Conservation (phyloP, 1,140 invertebrate species). For the Hylyphantes graminicola region DNA sequence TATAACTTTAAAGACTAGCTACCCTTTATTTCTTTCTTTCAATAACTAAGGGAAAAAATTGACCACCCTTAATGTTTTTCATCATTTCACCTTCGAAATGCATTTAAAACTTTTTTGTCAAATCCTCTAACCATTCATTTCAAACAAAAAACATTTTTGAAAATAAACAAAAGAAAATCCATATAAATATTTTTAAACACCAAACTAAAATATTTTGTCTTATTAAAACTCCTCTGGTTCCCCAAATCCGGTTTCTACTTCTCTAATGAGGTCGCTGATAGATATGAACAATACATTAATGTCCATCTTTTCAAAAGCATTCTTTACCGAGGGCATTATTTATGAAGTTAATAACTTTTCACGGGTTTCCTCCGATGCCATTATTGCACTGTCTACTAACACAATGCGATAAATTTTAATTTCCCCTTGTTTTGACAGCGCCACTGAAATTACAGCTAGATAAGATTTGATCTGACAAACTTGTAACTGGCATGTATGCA, state of each 20-base stretch:
- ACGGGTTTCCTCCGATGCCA: constrained; percentile 16
- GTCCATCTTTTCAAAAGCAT: constrained; percentile 23
- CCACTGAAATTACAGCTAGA: constrained; percentile 20
- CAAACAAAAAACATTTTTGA: neutral
- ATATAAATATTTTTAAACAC: neutral
- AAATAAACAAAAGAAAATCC: neutral
- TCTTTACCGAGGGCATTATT: constrained; percentile 42
- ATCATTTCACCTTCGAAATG: too few relatives aligned
- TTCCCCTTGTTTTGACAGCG: constrained; percentile 39
- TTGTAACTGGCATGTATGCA: too few relatives aligned
- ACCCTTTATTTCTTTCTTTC: too few relatives aligned
- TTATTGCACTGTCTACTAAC: constrained; percentile 27
- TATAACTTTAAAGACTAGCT: too few relatives aligned
- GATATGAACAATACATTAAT: constrained; percentile 46
- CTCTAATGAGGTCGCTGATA: constrained; percentile 44
- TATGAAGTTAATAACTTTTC: constrained; percentile 51
- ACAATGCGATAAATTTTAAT: constrained; percentile 52
- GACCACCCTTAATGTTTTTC: too few relatives aligned
- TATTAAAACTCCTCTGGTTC: too few relatives aligned
- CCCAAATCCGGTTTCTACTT: constrained; percentile 1
- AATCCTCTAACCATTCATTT: neutral
- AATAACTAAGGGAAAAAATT: too few relatives aligned
- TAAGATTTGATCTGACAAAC: neutral
- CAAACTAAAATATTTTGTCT: neutral
- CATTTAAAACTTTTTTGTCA: neutral